Percentiles rank a stretch among this genome's conserved stretches.
Conservation (phyloP, 2,888 invertebrate species). For the Hymenopus coronatus region DNA sequence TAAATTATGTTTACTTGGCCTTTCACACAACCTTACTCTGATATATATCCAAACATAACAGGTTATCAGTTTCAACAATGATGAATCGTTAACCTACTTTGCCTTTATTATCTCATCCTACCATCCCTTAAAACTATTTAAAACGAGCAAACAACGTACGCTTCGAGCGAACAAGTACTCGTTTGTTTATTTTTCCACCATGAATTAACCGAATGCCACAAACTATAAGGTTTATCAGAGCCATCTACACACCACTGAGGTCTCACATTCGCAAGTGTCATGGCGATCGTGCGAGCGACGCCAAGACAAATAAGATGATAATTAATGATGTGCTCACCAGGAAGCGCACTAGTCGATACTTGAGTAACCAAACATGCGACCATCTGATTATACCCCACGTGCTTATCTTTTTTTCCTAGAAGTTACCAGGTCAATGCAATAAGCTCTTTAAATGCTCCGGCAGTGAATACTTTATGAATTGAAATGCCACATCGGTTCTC, state of each 20-base stretch:
- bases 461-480: not conserved
- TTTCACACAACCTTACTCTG: not conserved
- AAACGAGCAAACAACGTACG: not conserved
- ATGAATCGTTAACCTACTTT: conserved; percentile 8
- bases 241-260: not conserved
- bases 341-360: not conserved
- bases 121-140: not conserved
- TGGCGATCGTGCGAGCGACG: not conserved
- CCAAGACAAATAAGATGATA: conserved; percentile 12
- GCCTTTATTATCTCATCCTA: not conserved
- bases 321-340: not conserved
- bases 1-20: not conserved
- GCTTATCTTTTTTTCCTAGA: not conserved
- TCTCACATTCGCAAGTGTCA: not conserved
- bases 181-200: not conserved
- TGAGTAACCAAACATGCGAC: not conserved
- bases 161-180: not conserved
- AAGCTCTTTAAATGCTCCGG: not conserved
- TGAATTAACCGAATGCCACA: not conserved
- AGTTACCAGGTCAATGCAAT: not conserved
- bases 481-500: not conserved
- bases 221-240: not conserved
- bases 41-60: not conserved
- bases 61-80: not conserved
- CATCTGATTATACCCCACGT: not conserved